Base-by-base conservation (phyloP, 2,888 invertebrate species). In the Ormyrus rosae region DNA sequence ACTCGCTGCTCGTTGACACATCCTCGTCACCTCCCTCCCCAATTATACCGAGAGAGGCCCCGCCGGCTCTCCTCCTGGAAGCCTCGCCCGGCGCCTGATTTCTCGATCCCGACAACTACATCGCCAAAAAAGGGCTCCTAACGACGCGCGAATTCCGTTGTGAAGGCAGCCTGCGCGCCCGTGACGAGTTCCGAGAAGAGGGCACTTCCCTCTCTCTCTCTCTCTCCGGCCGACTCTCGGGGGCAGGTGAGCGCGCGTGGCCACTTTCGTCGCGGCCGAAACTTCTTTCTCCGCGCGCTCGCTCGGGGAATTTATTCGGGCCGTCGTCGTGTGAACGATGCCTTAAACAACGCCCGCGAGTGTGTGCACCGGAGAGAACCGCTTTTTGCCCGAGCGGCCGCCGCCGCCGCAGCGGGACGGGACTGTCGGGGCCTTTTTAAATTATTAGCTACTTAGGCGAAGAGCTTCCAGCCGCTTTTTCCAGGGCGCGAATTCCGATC, bases 221-320 rank as follows among this genome's bases (percentile, higher is more conserved):
- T 19, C 46, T 68, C 53, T 51, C 65, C 50, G 19, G 19, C 19
- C 65, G 13, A 10, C 19, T 34, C 19, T 68, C 53, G 45, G 58
- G 65, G 65, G 46, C 58, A 58, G 50, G 74, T 70, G 60, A 69
- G 45, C 55, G 46, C 78, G 80, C 82, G 80, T 77, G 83, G 71
- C 78, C 65, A 78, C 79, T 75, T 72, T 76, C 71, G 73, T 78
- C 71, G 67, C 73, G 6, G 6, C 61, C 77, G 71, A 79, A 78
- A 78, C 58, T 53, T 69, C 34, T 56, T 71, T 81, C 75, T 51
- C 53, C 6, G 63, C 73, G 46, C 48, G 11, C 48, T 73, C 55
- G 13, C 53, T 70, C 7, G 67, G 50, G 34, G 56, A 77, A 81
- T 77, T 71, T 73, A 73, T 73, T 68, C 56, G 72, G 72, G 34